Percentiles rank a stretch among this genome's conserved stretches.
phyloP scores from a whole-genome alignment of 1,140 invertebrate genomes.

The Dendrolimus kikuchii region DNA sequence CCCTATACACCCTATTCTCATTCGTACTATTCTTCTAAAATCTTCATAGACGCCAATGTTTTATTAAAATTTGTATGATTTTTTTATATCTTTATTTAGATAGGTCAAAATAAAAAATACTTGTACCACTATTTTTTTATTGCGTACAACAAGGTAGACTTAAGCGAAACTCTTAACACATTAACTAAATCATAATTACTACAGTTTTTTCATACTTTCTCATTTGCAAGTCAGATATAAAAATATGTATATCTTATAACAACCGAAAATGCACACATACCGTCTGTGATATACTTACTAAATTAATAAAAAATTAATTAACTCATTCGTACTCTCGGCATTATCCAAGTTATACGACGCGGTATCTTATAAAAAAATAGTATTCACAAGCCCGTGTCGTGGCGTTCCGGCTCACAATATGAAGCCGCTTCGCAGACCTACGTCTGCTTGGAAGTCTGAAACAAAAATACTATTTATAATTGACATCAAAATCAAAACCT shows the following conservation, averaged over 20 bases:
- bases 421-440: constrained; percentile 49
- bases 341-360: constrained; percentile 42
- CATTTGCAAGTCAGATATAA: constrained; percentile 59
- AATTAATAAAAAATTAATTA: constrained; percentile 38
- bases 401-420: constrained; percentile 39
- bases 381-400: constrained; percentile 51
- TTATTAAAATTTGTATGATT: not conserved
- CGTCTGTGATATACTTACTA: constrained; percentile 44
- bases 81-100: no score
- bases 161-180: constrained; percentile 58
- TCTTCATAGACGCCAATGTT: no score
- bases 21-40: no score
- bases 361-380: constrained; percentile 41
- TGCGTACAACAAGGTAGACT: constrained; percentile 65
- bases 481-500: not conserved
- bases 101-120: constrained; percentile 22
- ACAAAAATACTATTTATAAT: constrained; percentile 22
- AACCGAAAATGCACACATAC: constrained; percentile 58
- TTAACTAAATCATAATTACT: constrained; percentile 61
- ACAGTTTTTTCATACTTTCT: constrained; percentile 48
- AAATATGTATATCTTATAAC: constrained; percentile 62
- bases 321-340: constrained; percentile 15
- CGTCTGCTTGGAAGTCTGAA: constrained; percentile 39
- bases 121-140: constrained; percentile 63
- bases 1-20: no score